Evolutionary conservation across 2,888 invertebrate genomes (phyloP), one percentile per base, ranked within the genome.

Genomic region (Pseudococcus longispinus): DNA sequence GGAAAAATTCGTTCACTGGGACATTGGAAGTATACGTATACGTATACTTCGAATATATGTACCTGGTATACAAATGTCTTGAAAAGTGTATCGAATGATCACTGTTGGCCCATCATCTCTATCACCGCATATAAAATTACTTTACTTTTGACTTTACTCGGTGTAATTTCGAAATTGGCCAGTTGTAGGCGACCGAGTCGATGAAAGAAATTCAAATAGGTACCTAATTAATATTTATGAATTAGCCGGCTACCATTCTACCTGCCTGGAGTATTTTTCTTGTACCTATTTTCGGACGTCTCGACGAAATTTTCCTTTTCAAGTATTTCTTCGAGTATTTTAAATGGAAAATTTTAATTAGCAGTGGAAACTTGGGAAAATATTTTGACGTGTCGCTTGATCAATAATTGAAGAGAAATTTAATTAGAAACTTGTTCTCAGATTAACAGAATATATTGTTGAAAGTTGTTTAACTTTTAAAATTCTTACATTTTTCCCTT

Each of bases 331-430:
- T 60, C 5, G 23, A 9, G 13, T 23, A 60, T 23, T 60, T 60
- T 60, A 60, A 60, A 60, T 60, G 23, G 13, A 60, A 60, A 60
- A 60, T 23, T 60, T 60, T 60, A 60, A 60, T 60, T 60, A 55
- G 13, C n/a, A 46, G 51, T 3, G 23, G 8, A 11, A 60, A 60
- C 60, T 60, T 23, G 9, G 4, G 60, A 60, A 60, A 60, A 23
- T 60, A 60, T 60, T 60, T 60, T 60, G 23, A 60, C 23, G 60
- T 60, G 60, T 60, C 20, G 60, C 60, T 23, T 60, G 60, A 60
- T 60, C 60, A 60, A 60, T 60, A 60, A 60, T 60, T 60, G 60
- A 60, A 60, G 23, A 60, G 60, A 60, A 60, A 60, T 60, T 60
- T 60, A 60, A 60, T 60, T 23, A 60, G 23, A 60, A 60, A 60